A percentile compares a stretch with the other conserved stretches of the same genome.
Conservation (phyloP, 2,888 invertebrate genomes). For the Drosophila prolongata region DNA sequence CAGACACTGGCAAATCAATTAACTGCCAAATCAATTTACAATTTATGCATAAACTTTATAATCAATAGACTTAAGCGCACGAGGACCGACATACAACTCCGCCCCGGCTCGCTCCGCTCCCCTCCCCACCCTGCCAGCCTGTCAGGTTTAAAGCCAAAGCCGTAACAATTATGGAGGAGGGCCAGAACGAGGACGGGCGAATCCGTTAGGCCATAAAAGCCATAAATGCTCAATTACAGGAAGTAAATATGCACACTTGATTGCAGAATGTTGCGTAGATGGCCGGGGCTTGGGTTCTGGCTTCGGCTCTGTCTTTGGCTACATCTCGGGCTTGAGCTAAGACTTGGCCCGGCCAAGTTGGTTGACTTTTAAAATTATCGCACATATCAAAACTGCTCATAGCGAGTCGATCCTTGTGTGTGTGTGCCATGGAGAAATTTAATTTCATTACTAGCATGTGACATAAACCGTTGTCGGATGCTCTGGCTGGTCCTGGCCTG, state of each 20-base stretch:
- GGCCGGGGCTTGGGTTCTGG: conserved; percentile 8
- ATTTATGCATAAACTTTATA: conserved; percentile 79
- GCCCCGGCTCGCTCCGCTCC: neutral
- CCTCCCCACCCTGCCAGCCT: neutral
- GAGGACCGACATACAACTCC: conserved; percentile 17
- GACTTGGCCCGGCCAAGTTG: conserved; percentile 28
- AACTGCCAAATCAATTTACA: conserved; percentile 77
- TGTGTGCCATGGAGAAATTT: conserved; percentile 68
- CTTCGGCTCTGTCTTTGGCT: conserved; percentile 10
- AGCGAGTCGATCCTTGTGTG: conserved; percentile 10
- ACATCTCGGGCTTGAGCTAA: neutral
- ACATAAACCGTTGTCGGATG: conserved; percentile 74
- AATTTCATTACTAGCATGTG: conserved; percentile 79
- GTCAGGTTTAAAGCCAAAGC: conserved; percentile 62
- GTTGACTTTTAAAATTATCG: conserved; percentile 78
- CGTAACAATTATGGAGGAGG: conserved; percentile 65
- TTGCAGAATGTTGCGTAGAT: conserved; percentile 79
- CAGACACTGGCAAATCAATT: conserved; percentile 64
- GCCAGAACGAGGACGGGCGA: conserved; percentile 40
- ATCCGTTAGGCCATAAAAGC: conserved; percentile 81
- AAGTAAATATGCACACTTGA: conserved; percentile 81
- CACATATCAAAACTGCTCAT: conserved; percentile 48
- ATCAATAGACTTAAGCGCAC: conserved; percentile 67
- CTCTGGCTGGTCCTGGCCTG: conserved; percentile 13
- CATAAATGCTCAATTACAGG: conserved; percentile 81